Conservation (phyloP, 2,113 vertebrate genomes). For the Tinamus guttatus region DNA sequence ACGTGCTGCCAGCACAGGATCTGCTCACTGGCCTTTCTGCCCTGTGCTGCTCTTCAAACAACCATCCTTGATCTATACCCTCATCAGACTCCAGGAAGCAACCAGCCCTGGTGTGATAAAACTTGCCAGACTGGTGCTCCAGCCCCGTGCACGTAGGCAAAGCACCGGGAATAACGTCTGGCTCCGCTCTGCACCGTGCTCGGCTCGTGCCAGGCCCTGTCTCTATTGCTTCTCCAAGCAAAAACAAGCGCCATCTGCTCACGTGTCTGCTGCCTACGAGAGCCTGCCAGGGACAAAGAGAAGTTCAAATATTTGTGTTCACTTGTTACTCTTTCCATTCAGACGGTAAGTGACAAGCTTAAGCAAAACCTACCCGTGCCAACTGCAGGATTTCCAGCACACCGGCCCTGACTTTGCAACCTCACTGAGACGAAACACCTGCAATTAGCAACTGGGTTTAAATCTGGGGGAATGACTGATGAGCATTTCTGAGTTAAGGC, state of each 20-base stretch:
- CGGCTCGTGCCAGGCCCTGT: background rate
- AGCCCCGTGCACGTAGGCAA: background rate
- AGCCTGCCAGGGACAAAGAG: slow-evolving; percentile 34
- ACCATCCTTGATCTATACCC: background rate
- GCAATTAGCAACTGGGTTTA: background rate
- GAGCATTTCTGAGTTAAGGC: background rate
- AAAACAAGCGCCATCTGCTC: background rate
- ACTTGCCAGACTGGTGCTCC: background rate
- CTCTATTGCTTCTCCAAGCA: background rate
- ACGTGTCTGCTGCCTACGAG: background rate
- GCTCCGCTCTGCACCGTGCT: background rate
- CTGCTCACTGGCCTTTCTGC: background rate
- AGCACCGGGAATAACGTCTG: background rate
- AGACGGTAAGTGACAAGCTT: background rate
- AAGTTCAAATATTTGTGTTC: slow-evolving; percentile 54
- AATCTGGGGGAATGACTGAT: background rate
- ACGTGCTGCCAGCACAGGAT: background rate
- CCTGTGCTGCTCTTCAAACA: background rate
- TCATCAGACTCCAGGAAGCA: slow-evolving; percentile 6
- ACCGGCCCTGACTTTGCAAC: background rate
- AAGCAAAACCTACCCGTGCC: background rate
- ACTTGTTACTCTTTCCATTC: slow-evolving; percentile 53
- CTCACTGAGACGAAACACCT: background rate
- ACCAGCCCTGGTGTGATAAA: background rate
- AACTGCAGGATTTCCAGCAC: background rate